Percentiles rank a stretch among this genome's conserved stretches.
phyloP scores from a whole-genome alignment of 37 sponge, comb jelly and placozoan species.

The Oopsacas minuta region DNA sequence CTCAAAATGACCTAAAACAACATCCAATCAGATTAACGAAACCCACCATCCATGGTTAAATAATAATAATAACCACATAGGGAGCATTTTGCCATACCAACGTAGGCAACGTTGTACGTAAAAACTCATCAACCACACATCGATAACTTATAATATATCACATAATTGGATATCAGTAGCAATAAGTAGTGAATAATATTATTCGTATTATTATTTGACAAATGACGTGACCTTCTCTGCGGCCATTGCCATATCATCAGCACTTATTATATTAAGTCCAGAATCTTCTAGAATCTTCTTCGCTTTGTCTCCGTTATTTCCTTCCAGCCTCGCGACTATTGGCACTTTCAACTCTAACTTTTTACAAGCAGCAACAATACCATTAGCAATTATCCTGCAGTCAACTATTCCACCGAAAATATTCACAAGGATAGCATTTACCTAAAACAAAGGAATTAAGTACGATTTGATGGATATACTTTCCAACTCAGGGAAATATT shows the following conservation, averaged over 20 bases:
- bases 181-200: background rate
- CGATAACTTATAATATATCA: background rate
- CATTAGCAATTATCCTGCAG: conserved; percentile 84
- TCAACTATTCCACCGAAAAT: conserved; percentile 97
- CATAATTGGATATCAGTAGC: background rate
- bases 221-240: conserved; percentile 48
- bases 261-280: conserved; percentile 63
- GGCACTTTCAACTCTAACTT: conserved; percentile 63
- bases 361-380: conserved; percentile 71
- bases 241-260: conserved; percentile 62
- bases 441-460: conserved; percentile 29
- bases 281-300: conserved; percentile 54
- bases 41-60: too few species aligned
- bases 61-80: too few species aligned
- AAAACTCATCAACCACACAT: background rate
- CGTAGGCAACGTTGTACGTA: too few species aligned
- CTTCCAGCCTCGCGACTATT: conserved; percentile 84
- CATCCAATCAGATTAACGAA: too few species aligned
- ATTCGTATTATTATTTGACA: background rate
- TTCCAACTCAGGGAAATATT: too few species aligned
- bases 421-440: conserved; percentile 89
- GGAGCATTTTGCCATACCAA: too few species aligned
- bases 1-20: too few species aligned
- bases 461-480: too few species aligned
- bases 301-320: conserved; percentile 73